Conservation (phyloP, 2,797 vertebrate species). For the Rhinogobio ventralis region DNA sequence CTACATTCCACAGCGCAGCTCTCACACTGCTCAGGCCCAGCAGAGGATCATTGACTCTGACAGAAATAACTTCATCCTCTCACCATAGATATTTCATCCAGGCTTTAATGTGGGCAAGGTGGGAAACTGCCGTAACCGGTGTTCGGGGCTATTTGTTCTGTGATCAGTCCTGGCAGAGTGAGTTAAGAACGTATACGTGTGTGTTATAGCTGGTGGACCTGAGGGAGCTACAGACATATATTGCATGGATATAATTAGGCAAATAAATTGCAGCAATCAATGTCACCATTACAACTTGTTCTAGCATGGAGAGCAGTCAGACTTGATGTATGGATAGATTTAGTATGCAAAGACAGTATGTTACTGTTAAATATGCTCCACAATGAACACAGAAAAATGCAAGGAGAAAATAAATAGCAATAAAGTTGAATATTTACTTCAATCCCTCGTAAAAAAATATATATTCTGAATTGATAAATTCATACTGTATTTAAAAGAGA, state of each 20-base stretch:
- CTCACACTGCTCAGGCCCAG: neutral
- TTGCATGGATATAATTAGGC: conserved; percentile 45
- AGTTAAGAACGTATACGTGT: conserved; percentile 42
- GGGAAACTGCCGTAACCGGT: conserved; percentile 32
- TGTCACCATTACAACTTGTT: conserved; percentile 50
- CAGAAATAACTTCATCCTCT: conserved; percentile 56
- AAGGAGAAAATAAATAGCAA: neutral
- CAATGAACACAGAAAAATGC: neutral
- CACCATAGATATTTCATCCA: conserved; percentile 56
- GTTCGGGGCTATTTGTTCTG: conserved; percentile 50
- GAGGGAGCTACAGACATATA: conserved; percentile 38
- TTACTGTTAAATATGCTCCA: neutral
- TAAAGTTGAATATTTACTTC: neutral
- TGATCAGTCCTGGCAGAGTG: conserved; percentile 43
- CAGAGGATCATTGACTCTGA: conserved; percentile 55
- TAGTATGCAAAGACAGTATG: neutral
- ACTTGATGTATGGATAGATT: neutral
- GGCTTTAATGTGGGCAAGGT: conserved; percentile 50
- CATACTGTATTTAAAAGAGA: neutral
- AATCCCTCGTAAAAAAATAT: neutral
- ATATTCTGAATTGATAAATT: neutral
- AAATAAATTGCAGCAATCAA: conserved; percentile 56
- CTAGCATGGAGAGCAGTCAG: neutral
- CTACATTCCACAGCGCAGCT: conserved; percentile 18
- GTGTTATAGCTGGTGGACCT: conserved; percentile 9